Evolutionary conservation across 2,888 invertebrate genomes (phyloP), one percentile per base, ranked within the genome.

Genomic region (Colostygia pectinataria): DNA sequence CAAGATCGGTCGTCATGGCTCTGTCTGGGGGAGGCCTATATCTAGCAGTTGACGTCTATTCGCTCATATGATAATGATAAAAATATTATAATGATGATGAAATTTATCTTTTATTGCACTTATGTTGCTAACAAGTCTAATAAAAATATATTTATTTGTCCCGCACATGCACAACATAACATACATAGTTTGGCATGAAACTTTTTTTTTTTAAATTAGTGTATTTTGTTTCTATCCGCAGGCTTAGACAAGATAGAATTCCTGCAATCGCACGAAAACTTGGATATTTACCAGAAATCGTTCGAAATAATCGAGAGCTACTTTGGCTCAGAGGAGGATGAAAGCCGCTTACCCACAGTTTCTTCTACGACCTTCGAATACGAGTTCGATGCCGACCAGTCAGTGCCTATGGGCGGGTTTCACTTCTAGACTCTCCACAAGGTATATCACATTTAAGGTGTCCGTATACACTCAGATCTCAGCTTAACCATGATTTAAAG

Each of bases 161-260:
- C n/a, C n/a, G n/a, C n/a, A n/a, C n/a, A n/a, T n/a, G n/a, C n/a
- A n/a, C n/a, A n/a, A n/a, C n/a, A n/a, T n/a, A n/a, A n/a, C n/a
- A n/a, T n/a, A n/a, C n/a, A n/a, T n/a, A n/a, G n/a, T n/a, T n/a
- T n/a, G n/a, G n/a, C n/a, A n/a, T n/a, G n/a, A n/a, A n/a, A n/a
- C n/a, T n/a, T n/a, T 32, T 9, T 32, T 9, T 9, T 32, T n/a
- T 8, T 10, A 2, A 6, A 3, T 13, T 7, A 33, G n/a, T n/a
- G n/a, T 12, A 32, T 34, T 15, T 36, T 18, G 15, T 15, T 37
- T 37, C 15, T 9, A 6, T 23, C 4, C 8, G 32, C 15, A 97
- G 97, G 99, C 74, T 91, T 99, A 79, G 99, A 99, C 80, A 99
- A 99, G 91, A 98, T 99, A 63, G 99, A 99, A 89, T 99, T 97